These are phyloP conservation scores for Drosophila merina DNA, from an alignment of 2,888 invertebrate species.

Conservation along the genomic window DNA sequence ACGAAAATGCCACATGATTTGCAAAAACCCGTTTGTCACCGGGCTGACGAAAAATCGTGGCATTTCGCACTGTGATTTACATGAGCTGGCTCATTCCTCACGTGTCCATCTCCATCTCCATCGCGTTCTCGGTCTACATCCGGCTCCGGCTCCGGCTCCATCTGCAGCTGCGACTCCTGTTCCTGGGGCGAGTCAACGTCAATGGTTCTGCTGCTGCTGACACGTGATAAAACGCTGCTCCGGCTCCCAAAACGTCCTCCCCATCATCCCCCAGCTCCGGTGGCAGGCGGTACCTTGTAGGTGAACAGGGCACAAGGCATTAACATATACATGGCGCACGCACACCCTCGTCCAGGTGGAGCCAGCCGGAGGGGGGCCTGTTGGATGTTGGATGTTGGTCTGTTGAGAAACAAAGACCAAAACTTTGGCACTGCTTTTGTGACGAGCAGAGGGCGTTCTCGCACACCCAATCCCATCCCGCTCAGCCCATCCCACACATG, in stretches of 20 bases:
- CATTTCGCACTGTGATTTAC: slow-evolving; percentile 48
- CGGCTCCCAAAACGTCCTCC: slow-evolving; percentile 33
- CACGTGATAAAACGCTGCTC: slow-evolving; percentile 77
- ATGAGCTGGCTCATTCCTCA: slow-evolving; percentile 50
- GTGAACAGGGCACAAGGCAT: slow-evolving; percentile 73
- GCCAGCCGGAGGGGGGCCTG: slow-evolving; percentile 18
- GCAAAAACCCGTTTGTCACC: slow-evolving; percentile 43
- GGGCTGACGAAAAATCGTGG: slow-evolving; percentile 41
- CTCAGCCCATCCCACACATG: slow-evolving; percentile 14
- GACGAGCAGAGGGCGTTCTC: slow-evolving; percentile 15
- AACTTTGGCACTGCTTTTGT: slow-evolving; percentile 76
- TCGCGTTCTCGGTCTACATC: not conserved
- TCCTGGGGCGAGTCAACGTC: slow-evolving; percentile 54
- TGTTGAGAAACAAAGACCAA: slow-evolving; percentile 61
- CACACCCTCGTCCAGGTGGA: slow-evolving; percentile 45
- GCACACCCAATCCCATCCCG: not conserved
- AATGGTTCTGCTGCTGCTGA: slow-evolving; percentile 73
- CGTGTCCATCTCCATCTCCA: slow-evolving; percentile 47
- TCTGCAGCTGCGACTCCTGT: not conserved
- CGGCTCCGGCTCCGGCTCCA: not conserved
- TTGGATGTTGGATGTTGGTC: slow-evolving; percentile 3
- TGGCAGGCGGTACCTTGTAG: slow-evolving; percentile 52
- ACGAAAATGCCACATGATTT: slow-evolving; percentile 34
- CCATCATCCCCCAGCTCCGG: slow-evolving; percentile 14
- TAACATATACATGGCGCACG: slow-evolving; percentile 77